Evolutionary conservation across 2,113 vertebrate species (phyloP).

Genomic region (Sciurus niger): DNA sequence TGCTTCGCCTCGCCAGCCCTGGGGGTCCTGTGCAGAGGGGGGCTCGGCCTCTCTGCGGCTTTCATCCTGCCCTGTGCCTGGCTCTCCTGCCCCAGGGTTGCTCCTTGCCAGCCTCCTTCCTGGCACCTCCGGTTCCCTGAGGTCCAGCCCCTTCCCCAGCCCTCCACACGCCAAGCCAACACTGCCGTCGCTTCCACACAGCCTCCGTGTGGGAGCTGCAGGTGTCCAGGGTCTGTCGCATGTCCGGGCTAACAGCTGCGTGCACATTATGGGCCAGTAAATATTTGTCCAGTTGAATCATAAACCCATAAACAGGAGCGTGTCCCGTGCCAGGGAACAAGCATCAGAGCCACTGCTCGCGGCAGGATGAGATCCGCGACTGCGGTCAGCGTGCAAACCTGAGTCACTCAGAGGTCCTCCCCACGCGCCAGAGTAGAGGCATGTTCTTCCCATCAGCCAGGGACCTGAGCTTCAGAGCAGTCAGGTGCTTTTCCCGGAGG

Average conservation of each 20-base stretch:
- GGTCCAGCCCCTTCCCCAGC: not conserved
- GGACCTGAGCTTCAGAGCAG: not conserved
- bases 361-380: not conserved
- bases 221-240: not conserved
- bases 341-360: not conserved
- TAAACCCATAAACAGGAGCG: not conserved
- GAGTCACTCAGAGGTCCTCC: not conserved
- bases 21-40: too few relatives aligned
- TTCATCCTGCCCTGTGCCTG: not conserved
- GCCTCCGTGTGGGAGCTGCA: not conserved
- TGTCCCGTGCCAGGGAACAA: not conserved
- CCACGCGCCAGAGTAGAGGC: not conserved
- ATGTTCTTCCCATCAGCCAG: not conserved
- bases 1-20: not conserved
- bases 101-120: not conserved
- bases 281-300: slow-evolving; percentile 1
- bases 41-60: not conserved
- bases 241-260: not conserved
- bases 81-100: too few relatives aligned
- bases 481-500: not conserved
- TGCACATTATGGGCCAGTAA: not conserved
- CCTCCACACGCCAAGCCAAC: not conserved
- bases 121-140: not conserved
- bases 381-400: not conserved
- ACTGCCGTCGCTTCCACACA: not conserved